Percentiles rank a stretch among this genome's conserved stretches.
Conservation (phyloP, 2,113 vertebrate species). For the Argyrosomus japonicus region DNA sequence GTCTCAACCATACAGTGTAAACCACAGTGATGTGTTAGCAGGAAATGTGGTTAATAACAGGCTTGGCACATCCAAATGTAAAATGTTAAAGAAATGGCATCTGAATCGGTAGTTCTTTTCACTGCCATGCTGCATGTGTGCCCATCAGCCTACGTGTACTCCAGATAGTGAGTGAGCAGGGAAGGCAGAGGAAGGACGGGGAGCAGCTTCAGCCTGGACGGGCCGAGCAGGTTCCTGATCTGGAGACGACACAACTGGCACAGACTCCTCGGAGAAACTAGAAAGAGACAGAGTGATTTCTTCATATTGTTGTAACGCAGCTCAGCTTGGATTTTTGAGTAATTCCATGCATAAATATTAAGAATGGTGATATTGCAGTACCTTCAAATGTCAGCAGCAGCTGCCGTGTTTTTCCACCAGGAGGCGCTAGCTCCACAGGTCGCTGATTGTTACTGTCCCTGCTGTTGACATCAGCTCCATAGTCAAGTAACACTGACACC, state of each 20-base stretch:
- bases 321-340: background rate
- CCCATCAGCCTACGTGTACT: conserved; percentile 43
- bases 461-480: conserved; percentile 66
- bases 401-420: conserved; percentile 58
- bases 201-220: conserved; percentile 61
- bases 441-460: conserved; percentile 60
- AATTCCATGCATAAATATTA: background rate
- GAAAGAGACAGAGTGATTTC: conserved; percentile 12
- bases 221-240: conserved; percentile 70
- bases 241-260: conserved; percentile 69
- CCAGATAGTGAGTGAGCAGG: conserved; percentile 67
- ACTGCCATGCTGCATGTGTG: background rate
- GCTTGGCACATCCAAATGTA: background rate
- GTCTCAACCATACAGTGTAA: background rate
- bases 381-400: conserved; percentile 68
- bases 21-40: background rate
- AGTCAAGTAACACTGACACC: conserved; percentile 67
- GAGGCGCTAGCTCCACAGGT: conserved; percentile 61
- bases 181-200: conserved; percentile 66
- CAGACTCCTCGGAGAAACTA: conserved; percentile 67
- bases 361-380: conserved; percentile 18
- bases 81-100: conserved; percentile 4
- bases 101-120: background rate
- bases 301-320: conserved; percentile 2
- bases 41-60: background rate